These are phyloP conservation scores for Lingula anatina DNA, from an alignment of 2,888 invertebrate genomes.

Conservation along the genomic window DNA sequence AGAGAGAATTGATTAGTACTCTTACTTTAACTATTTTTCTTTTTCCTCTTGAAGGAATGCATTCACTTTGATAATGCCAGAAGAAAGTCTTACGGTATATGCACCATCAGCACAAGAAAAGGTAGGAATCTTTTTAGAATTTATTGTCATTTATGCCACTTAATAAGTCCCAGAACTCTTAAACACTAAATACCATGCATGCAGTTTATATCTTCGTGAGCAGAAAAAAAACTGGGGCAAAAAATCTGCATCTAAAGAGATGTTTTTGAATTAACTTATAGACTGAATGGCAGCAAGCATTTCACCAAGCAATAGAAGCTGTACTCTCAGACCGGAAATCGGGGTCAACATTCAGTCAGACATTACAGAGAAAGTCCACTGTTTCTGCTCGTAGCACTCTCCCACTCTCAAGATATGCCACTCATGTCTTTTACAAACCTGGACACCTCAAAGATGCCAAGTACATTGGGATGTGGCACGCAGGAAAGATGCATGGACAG, in stretches of 20 bases:
- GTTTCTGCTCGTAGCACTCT: conserved; percentile 61
- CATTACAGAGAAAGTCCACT: too few species aligned
- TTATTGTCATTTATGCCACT: too few species aligned
- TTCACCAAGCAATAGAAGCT: conserved; percentile 69
- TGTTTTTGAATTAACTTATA: conserved; percentile 7
- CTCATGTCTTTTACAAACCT: conserved; percentile 69
- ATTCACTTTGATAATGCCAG: conserved; percentile 65
- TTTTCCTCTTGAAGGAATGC: conserved; percentile 26
- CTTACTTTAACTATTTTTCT: background rate
- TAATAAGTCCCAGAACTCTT: too few species aligned
- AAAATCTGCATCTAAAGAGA: background rate
- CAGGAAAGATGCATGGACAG: conserved; percentile 76
- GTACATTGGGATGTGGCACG: conserved; percentile 74
- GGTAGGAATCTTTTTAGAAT: conserved; percentile 42
- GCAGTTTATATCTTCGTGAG: background rate
- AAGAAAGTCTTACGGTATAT: conserved; percentile 67
- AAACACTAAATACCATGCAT: background rate
- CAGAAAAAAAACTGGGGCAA: conserved; percentile 6
- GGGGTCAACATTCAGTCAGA: conserved; percentile 20
- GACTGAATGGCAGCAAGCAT: conserved; percentile 58
- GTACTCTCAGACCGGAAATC: conserved; percentile 54
- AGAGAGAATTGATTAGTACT: too few species aligned
- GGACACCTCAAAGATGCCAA: conserved; percentile 70
- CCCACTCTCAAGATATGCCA: conserved; percentile 67
- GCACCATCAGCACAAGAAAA: conserved; percentile 67